phyloP scores from a whole-genome alignment of 2,113 vertebrate species.

The Herpetotheres cachinnans region DNA sequence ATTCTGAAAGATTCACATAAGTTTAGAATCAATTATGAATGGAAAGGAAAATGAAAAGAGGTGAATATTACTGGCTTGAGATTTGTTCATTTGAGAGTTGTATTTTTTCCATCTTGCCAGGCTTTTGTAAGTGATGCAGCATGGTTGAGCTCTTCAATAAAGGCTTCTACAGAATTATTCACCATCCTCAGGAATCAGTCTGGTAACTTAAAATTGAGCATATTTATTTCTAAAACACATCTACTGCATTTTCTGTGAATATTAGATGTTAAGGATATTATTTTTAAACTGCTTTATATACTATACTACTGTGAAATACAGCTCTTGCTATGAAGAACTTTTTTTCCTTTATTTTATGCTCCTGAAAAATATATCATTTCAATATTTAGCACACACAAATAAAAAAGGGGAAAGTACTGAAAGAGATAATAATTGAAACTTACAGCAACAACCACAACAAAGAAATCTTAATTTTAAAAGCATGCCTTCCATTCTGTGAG shows the following conservation, averaged over 20 bases:
- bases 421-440: neutral
- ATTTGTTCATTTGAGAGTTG: conserved; percentile 5
- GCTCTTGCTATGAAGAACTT: neutral
- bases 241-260: neutral
- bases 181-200: neutral
- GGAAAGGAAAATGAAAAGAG: conserved; percentile 63
- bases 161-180: neutral
- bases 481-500: neutral
- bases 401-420: neutral
- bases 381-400: neutral
- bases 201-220: neutral
- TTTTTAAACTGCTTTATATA: neutral
- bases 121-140: neutral
- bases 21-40: conserved; percentile 74
- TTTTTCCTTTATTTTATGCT: neutral
- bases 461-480: neutral
- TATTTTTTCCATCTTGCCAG: neutral
- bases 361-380: neutral
- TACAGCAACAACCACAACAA: neutral
- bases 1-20: conserved; percentile 68
- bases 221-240: conserved; percentile 4
- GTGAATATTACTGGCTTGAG: conserved; percentile 11
- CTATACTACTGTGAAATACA: neutral
- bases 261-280: neutral
- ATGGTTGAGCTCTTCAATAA: neutral